Percentiles rank a stretch among this genome's conserved stretches.
Conservation (phyloP, 1,140 invertebrate species). For the Plutomurus gul region DNA sequence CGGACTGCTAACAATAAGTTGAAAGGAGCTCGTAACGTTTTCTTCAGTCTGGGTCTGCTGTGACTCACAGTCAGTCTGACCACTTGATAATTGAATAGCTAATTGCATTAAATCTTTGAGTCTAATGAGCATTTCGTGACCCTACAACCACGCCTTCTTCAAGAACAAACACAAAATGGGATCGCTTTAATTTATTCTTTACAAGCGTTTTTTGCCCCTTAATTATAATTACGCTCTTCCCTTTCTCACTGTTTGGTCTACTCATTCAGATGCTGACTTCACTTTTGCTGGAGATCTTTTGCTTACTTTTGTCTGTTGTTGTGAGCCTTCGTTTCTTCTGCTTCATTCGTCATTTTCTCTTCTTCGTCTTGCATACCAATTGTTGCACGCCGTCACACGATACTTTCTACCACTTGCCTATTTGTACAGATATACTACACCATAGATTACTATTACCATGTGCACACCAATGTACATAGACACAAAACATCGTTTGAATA, state of each 20-base stretch:
- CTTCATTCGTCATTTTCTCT: neutral
- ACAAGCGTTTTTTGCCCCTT: constrained; percentile 40
- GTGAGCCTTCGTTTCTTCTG: constrained; percentile 4
- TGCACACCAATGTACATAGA: neutral
- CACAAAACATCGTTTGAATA: constrained; percentile 11
- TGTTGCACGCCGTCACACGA: neutral
- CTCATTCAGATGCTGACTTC: neutral
- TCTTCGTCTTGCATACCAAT: neutral
- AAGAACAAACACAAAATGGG: constrained; percentile 38
- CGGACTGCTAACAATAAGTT: neutral
- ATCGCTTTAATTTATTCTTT: constrained; percentile 40
- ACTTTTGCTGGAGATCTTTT: neutral
- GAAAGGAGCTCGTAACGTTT: neutral
- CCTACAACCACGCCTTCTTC: constrained; percentile 33
- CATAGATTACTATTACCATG: no score
- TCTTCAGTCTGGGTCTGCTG: neutral
- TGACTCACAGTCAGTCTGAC: constrained; percentile 32
- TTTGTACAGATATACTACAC: no score
- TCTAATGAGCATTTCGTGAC: constrained; percentile 51
- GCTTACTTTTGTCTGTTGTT: neutral
- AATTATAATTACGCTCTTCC: constrained; percentile 48
- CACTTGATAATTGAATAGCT: constrained; percentile 49
- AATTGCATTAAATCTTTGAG: constrained; percentile 52
- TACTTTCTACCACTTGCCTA: no score
- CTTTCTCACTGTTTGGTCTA: constrained; percentile 27